Evolutionary conservation across 2,113 vertebrate genomes (phyloP).

Genomic region (Tenrec ecaudatus): DNA sequence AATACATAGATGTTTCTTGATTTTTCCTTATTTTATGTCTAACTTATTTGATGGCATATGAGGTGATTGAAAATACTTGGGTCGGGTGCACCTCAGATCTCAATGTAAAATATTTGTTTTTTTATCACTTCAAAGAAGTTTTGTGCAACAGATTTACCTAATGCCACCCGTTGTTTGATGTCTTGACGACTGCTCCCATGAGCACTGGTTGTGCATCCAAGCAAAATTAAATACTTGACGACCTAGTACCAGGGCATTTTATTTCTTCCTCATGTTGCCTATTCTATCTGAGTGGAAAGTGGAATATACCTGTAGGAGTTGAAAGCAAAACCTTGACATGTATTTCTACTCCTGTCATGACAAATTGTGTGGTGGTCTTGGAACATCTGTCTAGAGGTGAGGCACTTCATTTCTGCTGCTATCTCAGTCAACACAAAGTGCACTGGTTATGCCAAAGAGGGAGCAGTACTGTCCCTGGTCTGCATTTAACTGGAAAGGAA

Average conservation of each 20-base stretch:
- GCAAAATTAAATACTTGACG: background rate
- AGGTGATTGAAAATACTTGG: too few relatives aligned
- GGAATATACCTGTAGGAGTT: background rate
- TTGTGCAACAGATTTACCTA: too few relatives aligned
- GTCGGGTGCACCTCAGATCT: too few relatives aligned
- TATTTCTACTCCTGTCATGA: background rate
- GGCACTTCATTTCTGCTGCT: background rate
- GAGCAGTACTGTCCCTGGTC: background rate
- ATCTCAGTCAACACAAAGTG: background rate
- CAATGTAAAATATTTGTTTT: too few relatives aligned
- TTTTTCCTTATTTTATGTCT: too few relatives aligned
- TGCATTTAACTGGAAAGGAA: background rate
- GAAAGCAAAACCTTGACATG: background rate
- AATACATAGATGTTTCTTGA: too few relatives aligned
- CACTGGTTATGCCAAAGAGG: background rate
- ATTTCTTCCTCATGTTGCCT: background rate
- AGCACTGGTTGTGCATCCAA: too few relatives aligned
- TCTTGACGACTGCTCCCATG: too few relatives aligned
- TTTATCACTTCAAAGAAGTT: too few relatives aligned
- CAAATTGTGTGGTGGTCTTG: background rate
- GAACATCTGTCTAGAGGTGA: background rate
- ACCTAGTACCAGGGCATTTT: background rate
- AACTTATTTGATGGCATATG: too few relatives aligned
- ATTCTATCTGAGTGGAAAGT: background rate
- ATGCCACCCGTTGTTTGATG: too few relatives aligned